These are phyloP conservation scores for Paramormyrops hopkinsi DNA, from an alignment of 2,797 vertebrate genomes.

Conservation along the genomic window DNA sequence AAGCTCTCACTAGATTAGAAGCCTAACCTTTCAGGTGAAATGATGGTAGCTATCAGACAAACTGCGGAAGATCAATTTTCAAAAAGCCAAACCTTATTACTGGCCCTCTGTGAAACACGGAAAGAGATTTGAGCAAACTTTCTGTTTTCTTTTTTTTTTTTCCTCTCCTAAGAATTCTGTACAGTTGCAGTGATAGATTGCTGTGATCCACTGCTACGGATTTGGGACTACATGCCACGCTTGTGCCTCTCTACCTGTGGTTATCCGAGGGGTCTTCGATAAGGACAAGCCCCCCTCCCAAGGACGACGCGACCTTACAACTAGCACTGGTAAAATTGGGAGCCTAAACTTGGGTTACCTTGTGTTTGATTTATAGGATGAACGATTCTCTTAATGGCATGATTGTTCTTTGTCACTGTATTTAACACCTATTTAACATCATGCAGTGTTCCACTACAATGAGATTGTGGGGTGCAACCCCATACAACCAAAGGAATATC, in stretches of 20 bases:
- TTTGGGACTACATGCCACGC: constrained; percentile 45
- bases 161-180: constrained; percentile 23
- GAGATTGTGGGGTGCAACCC: background rate
- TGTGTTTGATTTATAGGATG: background rate
- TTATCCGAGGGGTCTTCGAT: background rate
- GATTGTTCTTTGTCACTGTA: background rate
- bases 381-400: background rate
- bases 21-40: constrained; percentile 43
- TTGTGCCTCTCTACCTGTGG: background rate
- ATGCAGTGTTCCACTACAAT: background rate
- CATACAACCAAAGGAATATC: background rate
- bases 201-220: constrained; percentile 28
- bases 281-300: background rate
- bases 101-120: constrained; percentile 10
- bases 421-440: background rate
- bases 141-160: constrained; percentile 18
- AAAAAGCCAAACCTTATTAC: constrained; percentile 28
- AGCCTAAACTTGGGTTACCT: background rate
- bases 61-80: constrained; percentile 39
- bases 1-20: constrained; percentile 49
- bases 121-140: constrained; percentile 31
- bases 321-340: background rate
- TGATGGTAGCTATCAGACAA: constrained; percentile 41
- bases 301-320: background rate
- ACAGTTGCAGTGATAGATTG: constrained; percentile 38